These are phyloP conservation scores for Arenicola marina DNA, from an alignment of 2,888 invertebrate genomes.

Conservation along the genomic window DNA sequence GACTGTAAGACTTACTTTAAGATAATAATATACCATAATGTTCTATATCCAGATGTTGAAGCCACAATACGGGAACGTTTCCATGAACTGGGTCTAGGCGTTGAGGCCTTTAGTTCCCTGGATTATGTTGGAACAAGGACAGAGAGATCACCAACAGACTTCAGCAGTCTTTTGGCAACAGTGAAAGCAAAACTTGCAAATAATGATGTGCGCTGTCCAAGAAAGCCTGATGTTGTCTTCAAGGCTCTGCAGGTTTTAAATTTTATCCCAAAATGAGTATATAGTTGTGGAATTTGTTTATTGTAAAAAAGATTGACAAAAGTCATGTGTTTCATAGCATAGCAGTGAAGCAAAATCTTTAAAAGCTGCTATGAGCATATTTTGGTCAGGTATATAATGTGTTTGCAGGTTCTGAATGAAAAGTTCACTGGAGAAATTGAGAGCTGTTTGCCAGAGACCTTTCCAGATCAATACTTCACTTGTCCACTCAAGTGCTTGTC, in stretches of 20 bases:
- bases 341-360: no score
- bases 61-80: constrained; percentile 66
- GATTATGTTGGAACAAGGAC: constrained; percentile 61
- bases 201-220: constrained; percentile 71
- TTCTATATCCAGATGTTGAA: no score
- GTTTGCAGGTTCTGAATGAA: constrained; percentile 70
- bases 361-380: no score
- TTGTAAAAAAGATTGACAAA: no score
- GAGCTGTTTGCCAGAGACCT: constrained; percentile 68
- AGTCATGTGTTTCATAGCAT: no score
- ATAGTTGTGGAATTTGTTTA: no score
- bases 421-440: constrained; percentile 75
- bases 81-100: constrained; percentile 68
- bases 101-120: constrained; percentile 75
- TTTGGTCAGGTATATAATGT: constrained; percentile 2
- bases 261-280: no score
- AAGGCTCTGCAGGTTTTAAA: constrained; percentile 69
- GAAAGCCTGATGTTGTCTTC: constrained; percentile 72
- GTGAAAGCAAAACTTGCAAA: constrained; percentile 71
- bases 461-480: constrained; percentile 80
- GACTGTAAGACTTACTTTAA: no score
- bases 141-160: constrained; percentile 66
- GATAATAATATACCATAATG: no score
- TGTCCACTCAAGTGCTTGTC: constrained; percentile 75
- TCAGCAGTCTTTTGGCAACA: constrained; percentile 65